Conservation (phyloP, 53 echinoderm and acorn worm genomes). For the Crossaster papposus region DNA sequence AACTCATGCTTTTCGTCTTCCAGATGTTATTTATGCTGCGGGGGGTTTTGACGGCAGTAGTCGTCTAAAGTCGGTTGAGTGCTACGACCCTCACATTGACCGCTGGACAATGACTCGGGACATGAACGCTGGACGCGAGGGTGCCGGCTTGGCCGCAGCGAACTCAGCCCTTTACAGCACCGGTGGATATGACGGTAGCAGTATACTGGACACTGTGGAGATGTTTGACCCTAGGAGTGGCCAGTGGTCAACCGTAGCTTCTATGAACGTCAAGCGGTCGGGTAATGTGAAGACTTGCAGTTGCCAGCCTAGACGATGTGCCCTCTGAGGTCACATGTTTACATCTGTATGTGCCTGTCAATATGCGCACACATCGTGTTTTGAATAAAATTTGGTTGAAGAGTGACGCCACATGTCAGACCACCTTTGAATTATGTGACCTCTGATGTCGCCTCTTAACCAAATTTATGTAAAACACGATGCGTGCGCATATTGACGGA, state of each 20-base stretch:
- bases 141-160: constrained; percentile 73
- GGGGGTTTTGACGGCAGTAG: constrained; percentile 80
- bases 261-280: constrained; percentile 77
- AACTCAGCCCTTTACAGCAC: constrained; percentile 72
- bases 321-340: too few relatives aligned
- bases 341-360: too few relatives aligned
- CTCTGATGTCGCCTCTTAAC: too few relatives aligned
- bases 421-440: too few relatives aligned
- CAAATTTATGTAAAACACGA: too few relatives aligned
- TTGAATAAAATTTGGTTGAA: too few relatives aligned
- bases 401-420: too few relatives aligned
- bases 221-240: constrained; percentile 71
- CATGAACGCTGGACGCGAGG: constrained; percentile 74
- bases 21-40: constrained; percentile 75
- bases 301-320: too few relatives aligned
- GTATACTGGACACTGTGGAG: constrained; percentile 73
- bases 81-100: constrained; percentile 83
- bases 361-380: too few relatives aligned
- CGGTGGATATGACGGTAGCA: constrained; percentile 75
- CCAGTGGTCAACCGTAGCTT: constrained; percentile 68
- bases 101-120: constrained; percentile 70
- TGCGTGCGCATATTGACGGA: too few relatives aligned
- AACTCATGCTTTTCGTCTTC: neutral
- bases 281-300: too few relatives aligned
- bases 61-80: constrained; percentile 71